Evolutionary conservation across 1,140 invertebrate genomes (phyloP).

Genomic region (Trialeurodes vaporariorum): DNA sequence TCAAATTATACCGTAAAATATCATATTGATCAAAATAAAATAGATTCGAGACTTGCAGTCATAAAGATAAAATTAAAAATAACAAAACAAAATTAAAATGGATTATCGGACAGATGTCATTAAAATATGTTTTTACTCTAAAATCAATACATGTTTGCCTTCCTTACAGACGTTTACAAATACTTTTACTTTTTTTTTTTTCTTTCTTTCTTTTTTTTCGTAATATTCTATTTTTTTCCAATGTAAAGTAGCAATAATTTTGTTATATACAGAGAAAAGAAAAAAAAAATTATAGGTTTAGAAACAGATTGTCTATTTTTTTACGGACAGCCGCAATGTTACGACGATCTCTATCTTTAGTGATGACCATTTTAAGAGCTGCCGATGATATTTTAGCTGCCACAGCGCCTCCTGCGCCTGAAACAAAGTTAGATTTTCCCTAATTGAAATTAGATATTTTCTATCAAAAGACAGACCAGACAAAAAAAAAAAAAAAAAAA

Average conservation of each 20-base stretch:
- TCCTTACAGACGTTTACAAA: background rate
- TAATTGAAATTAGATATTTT: background rate
- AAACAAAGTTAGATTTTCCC: background rate
- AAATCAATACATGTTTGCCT: background rate
- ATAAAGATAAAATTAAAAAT: background rate
- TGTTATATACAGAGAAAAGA: background rate
- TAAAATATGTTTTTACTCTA: background rate
- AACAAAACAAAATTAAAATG: background rate
- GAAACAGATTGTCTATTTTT: conserved; percentile 1
- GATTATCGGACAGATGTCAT: background rate
- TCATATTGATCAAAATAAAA: background rate
- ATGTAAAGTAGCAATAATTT: background rate
- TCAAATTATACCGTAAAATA: background rate
- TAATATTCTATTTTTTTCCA: too few species aligned
- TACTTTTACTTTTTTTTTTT: background rate
- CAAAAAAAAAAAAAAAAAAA: too few species aligned
- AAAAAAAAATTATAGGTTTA: background rate
- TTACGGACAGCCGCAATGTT: background rate
- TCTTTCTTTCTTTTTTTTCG: too few species aligned
- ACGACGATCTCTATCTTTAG: background rate
- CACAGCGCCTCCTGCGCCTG: background rate
- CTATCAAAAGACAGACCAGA: too few species aligned
- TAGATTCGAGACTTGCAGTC: background rate
- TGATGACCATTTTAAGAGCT: background rate
- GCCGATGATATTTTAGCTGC: background rate